A percentile compares a stretch with the other conserved stretches of the same genome.
phyloP scores from a whole-genome alignment of 2,113 vertebrate species.

The Caloenas nicobarica region DNA sequence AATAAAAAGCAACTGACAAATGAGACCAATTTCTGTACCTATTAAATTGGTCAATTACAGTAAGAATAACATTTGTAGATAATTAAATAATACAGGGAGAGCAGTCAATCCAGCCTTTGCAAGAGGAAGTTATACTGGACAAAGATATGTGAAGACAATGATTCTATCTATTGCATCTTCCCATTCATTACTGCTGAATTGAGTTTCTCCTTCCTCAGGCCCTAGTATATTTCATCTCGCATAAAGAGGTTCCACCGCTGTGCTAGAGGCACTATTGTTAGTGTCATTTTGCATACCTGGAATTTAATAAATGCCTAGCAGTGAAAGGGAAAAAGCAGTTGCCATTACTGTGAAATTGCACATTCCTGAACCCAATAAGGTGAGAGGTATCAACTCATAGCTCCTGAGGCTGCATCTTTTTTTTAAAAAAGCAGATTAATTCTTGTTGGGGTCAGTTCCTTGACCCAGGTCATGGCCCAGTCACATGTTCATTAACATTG shows the following conservation, averaged over 20 bases:
- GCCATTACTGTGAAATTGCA: neutral
- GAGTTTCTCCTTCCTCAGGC: neutral
- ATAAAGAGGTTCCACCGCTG: neutral
- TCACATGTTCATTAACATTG: neutral
- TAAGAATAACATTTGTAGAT: neutral
- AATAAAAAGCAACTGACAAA: neutral
- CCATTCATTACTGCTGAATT: neutral
- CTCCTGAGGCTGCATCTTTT: neutral
- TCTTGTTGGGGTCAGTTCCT: neutral
- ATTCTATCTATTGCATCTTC: neutral
- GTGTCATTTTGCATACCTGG: slow-evolving; percentile 14
- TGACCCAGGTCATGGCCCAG: neutral
- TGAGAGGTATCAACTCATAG: neutral
- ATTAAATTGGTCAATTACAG: neutral
- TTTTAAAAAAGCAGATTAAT: neutral
- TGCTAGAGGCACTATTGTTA: neutral
- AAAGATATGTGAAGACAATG: neutral
- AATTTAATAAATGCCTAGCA: slow-evolving; percentile 11
- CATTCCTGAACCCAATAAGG: slow-evolving; percentile 20
- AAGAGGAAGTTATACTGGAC: neutral
- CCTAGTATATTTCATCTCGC: neutral
- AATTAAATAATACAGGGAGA: neutral
- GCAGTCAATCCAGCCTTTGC: neutral
- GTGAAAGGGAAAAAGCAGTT: slow-evolving; percentile 19
- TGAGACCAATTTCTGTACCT: neutral